Percentiles rank a stretch among this genome's conserved stretches.
Evolutionary conservation across 2,888 invertebrate genomes (phyloP).

Genomic region (Trypoxylon attenuatum): DNA sequence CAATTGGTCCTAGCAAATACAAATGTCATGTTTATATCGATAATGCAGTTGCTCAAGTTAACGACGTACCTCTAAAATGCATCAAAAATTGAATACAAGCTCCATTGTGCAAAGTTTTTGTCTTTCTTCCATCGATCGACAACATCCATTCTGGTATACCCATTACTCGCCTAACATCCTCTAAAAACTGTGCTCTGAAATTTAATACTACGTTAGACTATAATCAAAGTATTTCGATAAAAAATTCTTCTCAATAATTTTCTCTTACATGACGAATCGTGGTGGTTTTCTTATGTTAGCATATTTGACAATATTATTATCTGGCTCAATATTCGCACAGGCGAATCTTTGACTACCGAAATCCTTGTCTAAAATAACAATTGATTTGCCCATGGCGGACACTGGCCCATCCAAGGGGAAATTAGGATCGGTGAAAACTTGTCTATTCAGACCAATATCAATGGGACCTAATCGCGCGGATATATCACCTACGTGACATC

Average conservation of each 20-base stretch:
- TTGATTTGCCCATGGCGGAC: conserved; percentile 87
- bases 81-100: conserved; percentile 89
- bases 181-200: conserved; percentile 87
- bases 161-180: conserved; percentile 86
- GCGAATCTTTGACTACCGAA: conserved; percentile 84
- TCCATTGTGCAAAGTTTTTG: conserved; percentile 84
- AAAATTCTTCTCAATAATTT: neutral
- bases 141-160: conserved; percentile 94
- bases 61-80: conserved; percentile 83
- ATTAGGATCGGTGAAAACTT: conserved; percentile 89
- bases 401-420: conserved; percentile 88
- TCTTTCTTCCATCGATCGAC: conserved; percentile 87
- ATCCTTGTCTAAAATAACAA: conserved; percentile 88
- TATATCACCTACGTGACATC: conserved; percentile 94
- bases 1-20: conserved; percentile 80
- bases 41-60: conserved; percentile 1
- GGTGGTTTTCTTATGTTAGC: conserved; percentile 91
- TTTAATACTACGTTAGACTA: too few species aligned
- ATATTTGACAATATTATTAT: conserved; percentile 92
- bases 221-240: neutral
- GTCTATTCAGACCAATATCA: conserved; percentile 84
- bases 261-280: conserved; percentile 88
- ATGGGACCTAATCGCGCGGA: conserved; percentile 90
- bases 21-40: neutral
- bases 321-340: conserved; percentile 93